Evolutionary conservation across 2,113 vertebrate genomes (phyloP).

Genomic region (Mus spicilegus): DNA sequence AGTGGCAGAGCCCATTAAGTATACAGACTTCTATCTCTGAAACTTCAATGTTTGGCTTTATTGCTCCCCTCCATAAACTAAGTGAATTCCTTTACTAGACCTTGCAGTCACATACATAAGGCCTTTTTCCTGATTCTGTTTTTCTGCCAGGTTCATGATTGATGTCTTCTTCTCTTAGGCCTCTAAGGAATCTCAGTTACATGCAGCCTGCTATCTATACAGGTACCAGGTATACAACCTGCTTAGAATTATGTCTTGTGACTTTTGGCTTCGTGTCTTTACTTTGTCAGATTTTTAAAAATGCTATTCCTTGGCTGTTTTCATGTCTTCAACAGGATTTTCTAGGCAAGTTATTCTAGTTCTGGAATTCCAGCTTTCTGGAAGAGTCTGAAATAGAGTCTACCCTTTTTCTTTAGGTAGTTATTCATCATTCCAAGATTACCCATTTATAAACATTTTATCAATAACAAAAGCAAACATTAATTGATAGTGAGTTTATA

Average conservation of each 20-base stretch:
- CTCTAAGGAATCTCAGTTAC: neutral
- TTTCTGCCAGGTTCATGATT: neutral
- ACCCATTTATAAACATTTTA: neutral
- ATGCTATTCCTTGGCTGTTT: neutral
- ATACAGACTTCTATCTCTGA: neutral
- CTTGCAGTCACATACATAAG: neutral
- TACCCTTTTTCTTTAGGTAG: neutral
- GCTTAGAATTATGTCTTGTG: neutral
- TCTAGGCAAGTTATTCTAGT: neutral
- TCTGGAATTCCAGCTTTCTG: neutral
- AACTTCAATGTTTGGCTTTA: neutral
- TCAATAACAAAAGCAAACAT: constrained; percentile 29
- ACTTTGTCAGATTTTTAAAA: constrained; percentile 28
- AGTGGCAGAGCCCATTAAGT: neutral
- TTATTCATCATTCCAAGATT: constrained; percentile 7
- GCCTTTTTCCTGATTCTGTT: neutral
- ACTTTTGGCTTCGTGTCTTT: neutral
- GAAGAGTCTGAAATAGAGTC: neutral
- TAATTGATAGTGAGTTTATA: neutral
- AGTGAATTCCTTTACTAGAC: neutral
- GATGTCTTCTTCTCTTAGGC: neutral
- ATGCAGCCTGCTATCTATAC: neutral
- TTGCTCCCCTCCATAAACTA: neutral
- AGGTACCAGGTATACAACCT: neutral
- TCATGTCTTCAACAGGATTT: neutral